Evolutionary conservation across 2,888 invertebrate genomes (phyloP).

Genomic region (Philopedon plagiatum): DNA sequence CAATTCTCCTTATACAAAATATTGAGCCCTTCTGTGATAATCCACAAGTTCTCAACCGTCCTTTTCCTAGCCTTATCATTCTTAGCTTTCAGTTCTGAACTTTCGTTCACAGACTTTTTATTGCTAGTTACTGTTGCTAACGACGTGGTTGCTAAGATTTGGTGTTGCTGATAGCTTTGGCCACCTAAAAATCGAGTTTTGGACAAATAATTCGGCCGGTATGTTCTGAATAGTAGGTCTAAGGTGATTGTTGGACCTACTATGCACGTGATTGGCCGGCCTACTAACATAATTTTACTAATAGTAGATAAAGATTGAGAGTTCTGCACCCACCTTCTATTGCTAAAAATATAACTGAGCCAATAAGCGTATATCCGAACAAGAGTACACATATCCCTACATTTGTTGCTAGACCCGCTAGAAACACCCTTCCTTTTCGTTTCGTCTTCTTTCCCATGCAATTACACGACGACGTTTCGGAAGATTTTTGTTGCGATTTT

Average conservation of each 20-base stretch:
- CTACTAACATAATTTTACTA: too few species aligned
- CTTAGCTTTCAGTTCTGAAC: constrained; percentile 66
- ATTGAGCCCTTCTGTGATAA: constrained; percentile 89
- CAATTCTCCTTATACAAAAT: constrained; percentile 90
- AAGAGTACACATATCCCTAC: constrained; percentile 83
- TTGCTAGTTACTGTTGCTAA: constrained; percentile 55
- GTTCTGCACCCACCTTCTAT: constrained; percentile 74
- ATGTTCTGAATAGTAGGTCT: too few species aligned
- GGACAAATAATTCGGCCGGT: too few species aligned
- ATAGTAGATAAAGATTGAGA: not conserved
- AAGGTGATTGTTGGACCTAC: too few species aligned
- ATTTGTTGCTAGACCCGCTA: constrained; percentile 84
- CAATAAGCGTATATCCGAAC: constrained; percentile 83
- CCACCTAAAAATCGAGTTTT: constrained; percentile 72
- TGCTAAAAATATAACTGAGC: constrained; percentile 86
- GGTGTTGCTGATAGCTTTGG: constrained; percentile 72
- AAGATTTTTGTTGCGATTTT: constrained; percentile 61
- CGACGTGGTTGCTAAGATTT: constrained; percentile 73
- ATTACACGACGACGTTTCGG: constrained; percentile 62
- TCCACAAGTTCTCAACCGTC: constrained; percentile 92
- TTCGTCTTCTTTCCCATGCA: constrained; percentile 64
- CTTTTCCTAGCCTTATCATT: constrained; percentile 75
- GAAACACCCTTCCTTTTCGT: constrained; percentile 70
- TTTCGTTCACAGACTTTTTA: constrained; percentile 64
- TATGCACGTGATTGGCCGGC: too few species aligned